Conservation (phyloP, 2,113 vertebrate genomes). For the Megatriorchis doriae region DNA sequence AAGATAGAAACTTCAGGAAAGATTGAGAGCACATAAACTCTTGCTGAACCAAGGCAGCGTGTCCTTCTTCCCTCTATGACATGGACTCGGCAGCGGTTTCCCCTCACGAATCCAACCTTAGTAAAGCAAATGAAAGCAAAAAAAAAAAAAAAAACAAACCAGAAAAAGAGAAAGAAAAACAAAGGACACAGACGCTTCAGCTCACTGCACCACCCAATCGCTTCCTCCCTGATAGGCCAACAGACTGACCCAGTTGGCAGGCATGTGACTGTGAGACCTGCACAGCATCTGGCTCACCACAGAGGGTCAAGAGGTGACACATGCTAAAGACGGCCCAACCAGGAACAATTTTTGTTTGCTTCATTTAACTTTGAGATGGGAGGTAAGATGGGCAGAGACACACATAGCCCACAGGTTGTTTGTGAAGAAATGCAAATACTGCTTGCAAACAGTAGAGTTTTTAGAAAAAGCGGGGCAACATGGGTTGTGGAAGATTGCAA, state of each 20-base stretch:
- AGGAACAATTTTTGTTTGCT: not conserved
- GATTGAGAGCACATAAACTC: conserved; percentile 31
- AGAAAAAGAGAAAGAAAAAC: not conserved
- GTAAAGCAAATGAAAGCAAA: not conserved
- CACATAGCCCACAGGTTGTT: not conserved
- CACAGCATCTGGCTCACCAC: conserved; percentile 45
- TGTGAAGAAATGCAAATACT: not conserved
- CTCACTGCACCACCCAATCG: not conserved
- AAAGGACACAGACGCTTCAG: conserved; percentile 33
- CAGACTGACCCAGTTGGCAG: conserved; percentile 55
- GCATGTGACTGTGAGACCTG: not conserved
- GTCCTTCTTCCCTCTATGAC: not conserved
- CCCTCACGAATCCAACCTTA: not conserved
- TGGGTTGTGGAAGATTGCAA: not conserved
- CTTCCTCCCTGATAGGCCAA: conserved; percentile 14
- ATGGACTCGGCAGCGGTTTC: not conserved
- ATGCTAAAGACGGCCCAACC: not conserved
- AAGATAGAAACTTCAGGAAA: conserved; percentile 61
- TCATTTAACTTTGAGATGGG: not conserved
- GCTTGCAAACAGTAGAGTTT: not conserved
- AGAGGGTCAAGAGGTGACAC: conserved; percentile 19
- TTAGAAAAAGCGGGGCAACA: not conserved
- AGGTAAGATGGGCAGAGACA: not conserved
- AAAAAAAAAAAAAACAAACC: no score
- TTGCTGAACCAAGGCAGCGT: conserved; percentile 1